phyloP scores from a whole-genome alignment of 2,888 invertebrate species.

The Gymnocheta viridis region DNA sequence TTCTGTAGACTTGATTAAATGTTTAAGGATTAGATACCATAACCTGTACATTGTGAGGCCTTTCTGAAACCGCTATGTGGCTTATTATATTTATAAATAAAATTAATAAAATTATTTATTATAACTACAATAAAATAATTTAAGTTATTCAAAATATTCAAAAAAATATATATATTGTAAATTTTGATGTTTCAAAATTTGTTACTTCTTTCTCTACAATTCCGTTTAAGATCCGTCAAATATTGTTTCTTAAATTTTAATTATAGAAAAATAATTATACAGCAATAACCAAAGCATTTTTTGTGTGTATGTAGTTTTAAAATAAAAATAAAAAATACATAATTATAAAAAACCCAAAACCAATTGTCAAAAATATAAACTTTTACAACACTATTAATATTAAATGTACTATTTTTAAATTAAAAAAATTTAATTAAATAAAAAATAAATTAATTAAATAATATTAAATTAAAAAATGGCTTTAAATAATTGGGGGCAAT shows the following conservation, averaged over 20 bases:
- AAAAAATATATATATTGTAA: constrained; percentile 36
- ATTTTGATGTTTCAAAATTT: constrained; percentile 44
- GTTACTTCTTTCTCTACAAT: constrained; percentile 11
- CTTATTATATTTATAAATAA: constrained; percentile 73
- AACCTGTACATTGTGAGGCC: constrained; percentile 75
- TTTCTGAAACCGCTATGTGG: constrained; percentile 80
- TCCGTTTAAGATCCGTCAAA: constrained; percentile 21
- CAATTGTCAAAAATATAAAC: constrained; percentile 57
- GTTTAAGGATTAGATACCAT: constrained; percentile 25
- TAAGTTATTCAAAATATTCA: constrained; percentile 32
- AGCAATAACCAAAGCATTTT: constrained; percentile 83
- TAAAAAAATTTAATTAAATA: constrained; percentile 59
- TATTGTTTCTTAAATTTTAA: constrained; percentile 53
- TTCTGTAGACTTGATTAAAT: constrained; percentile 39
- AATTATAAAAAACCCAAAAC: constrained; percentile 42
- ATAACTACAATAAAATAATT: constrained; percentile 60
- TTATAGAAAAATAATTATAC: constrained; percentile 76
- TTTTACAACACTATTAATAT: constrained; percentile 54
- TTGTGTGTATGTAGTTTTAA: constrained; percentile 70
- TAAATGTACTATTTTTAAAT: constrained; percentile 64
- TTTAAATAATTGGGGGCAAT: not conserved
- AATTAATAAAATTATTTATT: constrained; percentile 47
- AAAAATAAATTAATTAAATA: constrained; percentile 59
- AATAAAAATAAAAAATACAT: constrained; percentile 33
- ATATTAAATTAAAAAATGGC: not conserved